Base-by-base conservation (phyloP, 2,888 invertebrate genomes). In the Harpalus rufipes region DNA sequence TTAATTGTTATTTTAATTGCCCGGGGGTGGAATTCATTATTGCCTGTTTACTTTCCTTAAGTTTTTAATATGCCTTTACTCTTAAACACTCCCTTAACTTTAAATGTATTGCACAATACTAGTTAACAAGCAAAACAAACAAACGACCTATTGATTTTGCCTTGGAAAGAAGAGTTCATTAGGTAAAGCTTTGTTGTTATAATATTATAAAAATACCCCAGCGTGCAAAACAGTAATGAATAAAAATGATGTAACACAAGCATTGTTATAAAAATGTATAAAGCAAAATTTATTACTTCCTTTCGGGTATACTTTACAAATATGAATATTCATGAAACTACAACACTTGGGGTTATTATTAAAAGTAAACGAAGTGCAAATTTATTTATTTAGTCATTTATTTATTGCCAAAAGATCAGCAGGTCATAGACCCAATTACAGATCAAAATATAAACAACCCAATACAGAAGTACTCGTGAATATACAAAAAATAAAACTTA, bases 1-100 rank as follows among this genome's bases (percentile, higher is more conserved):
- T 81, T 81, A 81, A 81, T 81, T 81, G 81, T 81, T 81, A 68
- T 81, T 81, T 81, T 81, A 81, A 81, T 81, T 81, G 56, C 81
- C 65, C 81, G 21, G 18, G 81, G 81, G 81, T 81, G 81, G 81
- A 81, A 81, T 81, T 81, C 81, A 65, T 81, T 81, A 81, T 81
- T 63, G 56, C 51, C 41, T 65, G 68, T 81, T 81, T 65, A 81
- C 81, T 81, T 81, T 81, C 81, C 65, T 81, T 81, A 81, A 81
- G 44, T 81, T 81, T 81, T 81, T 81, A 81, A 81, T 81, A 81
- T 81, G 81, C 51, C 44, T 7, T 51, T 12, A 51, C 44, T 51
- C 44, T 51, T 51, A 51, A 51, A 51, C 44, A 51, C 44, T 51
- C 12, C 44, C 44, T 51, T 2, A 51, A 51, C 44, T 51, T 51